Evolutionary conservation across 2,797 vertebrate species (phyloP), one percentile per base, ranked within the genome.

Genomic region (Takifugu ocellatus): DNA sequence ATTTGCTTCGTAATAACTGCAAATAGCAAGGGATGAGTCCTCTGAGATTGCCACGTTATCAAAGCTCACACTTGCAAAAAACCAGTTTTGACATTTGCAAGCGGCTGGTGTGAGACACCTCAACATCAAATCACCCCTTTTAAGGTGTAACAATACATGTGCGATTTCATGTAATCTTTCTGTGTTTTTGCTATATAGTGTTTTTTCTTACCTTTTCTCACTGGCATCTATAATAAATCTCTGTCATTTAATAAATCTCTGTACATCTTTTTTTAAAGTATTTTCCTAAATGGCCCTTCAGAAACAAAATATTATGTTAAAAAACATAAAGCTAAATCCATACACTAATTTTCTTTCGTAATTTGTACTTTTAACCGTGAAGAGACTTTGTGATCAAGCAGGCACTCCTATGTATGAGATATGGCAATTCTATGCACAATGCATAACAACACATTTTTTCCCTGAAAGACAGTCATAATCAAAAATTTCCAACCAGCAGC

Each of bases 1-100:
- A 84, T 88, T 87, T 85, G 68, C 74, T 69, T 67, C 78, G 78
- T 85, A 82, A 86, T 83, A 82, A 83, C 71, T 72, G 74, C 75
- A 85, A 80, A 84, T 80, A 79, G 74, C 68, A 39, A 63, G 65
- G 64, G 59, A 81, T 70, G 83, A 73, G 71, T 73, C 71, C 62
- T 73, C 55, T 71, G 54, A 78, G 78, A 81, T 75, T 75, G 75
- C 75, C 52, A 56, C 67, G 71, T 76, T 70, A 80, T 82, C 79
- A 78, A 77, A 85, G 83, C 82, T 63, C 66, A 76, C 6, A 15
- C 50, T 57, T 0, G 59, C 66, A 58, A 68, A 82, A 33, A 84
- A 80, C 77, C 54, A 3, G 2, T 57, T 71, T 70, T 75, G 24
- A 51, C 70, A 81, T 84, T 81, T 72, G 83, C 75, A 72, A 84